Evolutionary conservation across 2,797 vertebrate species (phyloP).

Genomic region (Xenops minutus): DNA sequence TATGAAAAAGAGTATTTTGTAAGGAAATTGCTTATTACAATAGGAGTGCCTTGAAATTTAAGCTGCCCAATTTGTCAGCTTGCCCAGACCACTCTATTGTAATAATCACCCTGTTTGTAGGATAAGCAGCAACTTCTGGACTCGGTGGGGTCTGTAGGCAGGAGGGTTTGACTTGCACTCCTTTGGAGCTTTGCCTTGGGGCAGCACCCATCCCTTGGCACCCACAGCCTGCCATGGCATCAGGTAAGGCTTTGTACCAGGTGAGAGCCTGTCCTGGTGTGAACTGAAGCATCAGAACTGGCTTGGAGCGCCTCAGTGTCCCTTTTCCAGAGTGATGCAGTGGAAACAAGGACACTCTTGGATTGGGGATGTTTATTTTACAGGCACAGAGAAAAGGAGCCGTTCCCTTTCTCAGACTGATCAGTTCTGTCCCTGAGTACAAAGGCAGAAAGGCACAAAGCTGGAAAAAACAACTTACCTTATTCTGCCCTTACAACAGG

Average conservation of each 20-base stretch:
- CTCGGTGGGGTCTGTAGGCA: accelerated
- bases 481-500: neutral
- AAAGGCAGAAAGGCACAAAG: neutral
- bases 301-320: too few species aligned
- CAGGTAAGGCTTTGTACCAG: accelerated
- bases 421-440: neutral
- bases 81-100: accelerated
- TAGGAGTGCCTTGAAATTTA: neutral
- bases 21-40: conserved; percentile 2
- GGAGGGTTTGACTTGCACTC: accelerated
- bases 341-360: neutral
- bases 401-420: accelerated
- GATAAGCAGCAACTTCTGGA: neutral
- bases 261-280: neutral
- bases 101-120: neutral
- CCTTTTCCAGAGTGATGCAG: accelerated
- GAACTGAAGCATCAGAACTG: neutral
- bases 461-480: neutral
- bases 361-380: neutral
- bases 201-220: accelerated
- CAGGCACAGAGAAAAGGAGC: neutral
- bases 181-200: accelerated
- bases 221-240: neutral
- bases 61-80: neutral
- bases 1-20: conserved; percentile 17